phyloP scores from a whole-genome alignment of 2,797 vertebrate species.

The Protonibea diacanthus region DNA sequence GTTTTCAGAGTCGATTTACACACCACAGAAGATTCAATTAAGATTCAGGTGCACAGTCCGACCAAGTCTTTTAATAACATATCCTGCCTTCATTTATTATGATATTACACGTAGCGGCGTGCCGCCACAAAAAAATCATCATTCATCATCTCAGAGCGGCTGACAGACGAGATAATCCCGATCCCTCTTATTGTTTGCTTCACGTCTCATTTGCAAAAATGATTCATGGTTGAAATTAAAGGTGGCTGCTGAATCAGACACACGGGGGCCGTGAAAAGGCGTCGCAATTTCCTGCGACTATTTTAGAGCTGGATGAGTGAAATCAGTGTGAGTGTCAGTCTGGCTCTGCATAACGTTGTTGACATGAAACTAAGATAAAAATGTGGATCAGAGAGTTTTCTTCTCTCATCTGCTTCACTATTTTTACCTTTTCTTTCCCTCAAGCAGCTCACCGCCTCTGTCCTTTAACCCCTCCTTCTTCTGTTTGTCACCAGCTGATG shows the following conservation, averaged over 20 bases:
- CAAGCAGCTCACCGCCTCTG: not conserved
- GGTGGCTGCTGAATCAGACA: constrained; percentile 27
- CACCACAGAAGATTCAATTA: constrained; percentile 59
- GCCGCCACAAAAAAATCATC: constrained; percentile 15
- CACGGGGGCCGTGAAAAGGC: constrained; percentile 2
- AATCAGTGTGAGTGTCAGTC: constrained; percentile 7
- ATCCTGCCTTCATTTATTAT: constrained; percentile 20
- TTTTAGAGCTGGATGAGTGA: constrained; percentile 25
- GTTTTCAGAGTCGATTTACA: constrained; percentile 54
- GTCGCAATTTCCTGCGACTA: constrained; percentile 29
- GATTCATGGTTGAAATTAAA: constrained; percentile 47
- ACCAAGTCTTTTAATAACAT: constrained; percentile 57
- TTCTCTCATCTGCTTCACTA: not conserved
- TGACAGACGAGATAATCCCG: constrained; percentile 40
- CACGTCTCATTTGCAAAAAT: constrained; percentile 51
- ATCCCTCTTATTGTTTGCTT: constrained; percentile 45
- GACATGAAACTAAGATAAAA: not conserved
- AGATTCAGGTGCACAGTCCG: constrained; percentile 35
- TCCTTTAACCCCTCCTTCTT: constrained; percentile 19
- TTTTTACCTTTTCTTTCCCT: constrained; percentile 19
- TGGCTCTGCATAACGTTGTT: not conserved
- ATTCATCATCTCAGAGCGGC: constrained; percentile 25
- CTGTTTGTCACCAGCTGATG: constrained; percentile 89
- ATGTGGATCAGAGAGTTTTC: not conserved
- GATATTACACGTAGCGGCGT: constrained; percentile 16